phyloP scores from a whole-genome alignment of 2,888 invertebrate genomes.

The Ophion costatus region DNA sequence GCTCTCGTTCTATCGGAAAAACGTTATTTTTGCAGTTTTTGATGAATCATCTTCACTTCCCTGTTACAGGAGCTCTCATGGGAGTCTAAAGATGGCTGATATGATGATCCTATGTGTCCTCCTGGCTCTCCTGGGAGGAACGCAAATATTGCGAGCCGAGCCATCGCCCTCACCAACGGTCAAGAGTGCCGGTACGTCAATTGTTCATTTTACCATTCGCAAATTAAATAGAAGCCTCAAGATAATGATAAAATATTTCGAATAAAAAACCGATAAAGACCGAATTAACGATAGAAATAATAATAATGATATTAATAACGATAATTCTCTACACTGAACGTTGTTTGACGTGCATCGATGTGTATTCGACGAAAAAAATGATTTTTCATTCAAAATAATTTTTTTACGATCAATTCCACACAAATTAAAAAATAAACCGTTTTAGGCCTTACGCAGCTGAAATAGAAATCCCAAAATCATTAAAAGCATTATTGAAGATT shows the following conservation, averaged over 20 bases:
- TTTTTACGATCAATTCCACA: too few relatives aligned
- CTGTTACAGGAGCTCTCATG: conserved; percentile 77
- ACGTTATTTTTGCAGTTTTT: not conserved
- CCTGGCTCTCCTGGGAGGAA: conserved; percentile 79
- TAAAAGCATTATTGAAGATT: too few relatives aligned
- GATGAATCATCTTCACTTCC: conserved; percentile 33
- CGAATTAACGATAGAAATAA: too few relatives aligned
- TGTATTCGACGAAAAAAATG: too few relatives aligned
- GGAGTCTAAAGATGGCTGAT: conserved; percentile 78
- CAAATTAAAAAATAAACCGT: too few relatives aligned
- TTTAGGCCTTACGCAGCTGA: too few relatives aligned
- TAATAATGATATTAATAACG: too few relatives aligned
- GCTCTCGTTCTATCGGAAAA: too few relatives aligned
- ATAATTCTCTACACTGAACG: too few relatives aligned
- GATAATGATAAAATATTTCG: not conserved
- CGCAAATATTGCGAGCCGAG: conserved; percentile 78
- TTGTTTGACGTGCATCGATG: too few relatives aligned
- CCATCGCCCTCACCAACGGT: conserved; percentile 78
- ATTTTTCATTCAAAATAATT: too few relatives aligned
- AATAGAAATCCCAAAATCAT: too few relatives aligned
- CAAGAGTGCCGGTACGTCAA: conserved; percentile 79
- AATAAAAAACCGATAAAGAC: not conserved
- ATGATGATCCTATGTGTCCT: conserved; percentile 78
- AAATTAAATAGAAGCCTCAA: not conserved
- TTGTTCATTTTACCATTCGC: not conserved